A percentile compares a stretch with the other conserved stretches of the same genome.
Conservation (phyloP, 2,888 invertebrate species). For the Poecilus cupreus region DNA sequence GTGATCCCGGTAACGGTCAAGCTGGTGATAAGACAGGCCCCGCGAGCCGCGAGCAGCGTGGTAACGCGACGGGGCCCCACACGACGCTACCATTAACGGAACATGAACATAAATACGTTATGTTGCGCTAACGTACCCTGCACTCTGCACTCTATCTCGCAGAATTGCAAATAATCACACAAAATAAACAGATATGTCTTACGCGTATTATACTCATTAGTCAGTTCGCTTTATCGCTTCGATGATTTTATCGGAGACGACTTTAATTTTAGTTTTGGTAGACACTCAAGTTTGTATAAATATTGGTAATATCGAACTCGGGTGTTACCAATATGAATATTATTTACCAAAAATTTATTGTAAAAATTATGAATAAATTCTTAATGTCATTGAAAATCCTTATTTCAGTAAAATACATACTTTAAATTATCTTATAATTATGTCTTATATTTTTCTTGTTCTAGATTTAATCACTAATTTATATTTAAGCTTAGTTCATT, state of each 20-base stretch:
- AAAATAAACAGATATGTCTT: not conserved
- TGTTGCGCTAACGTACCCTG: not conserved
- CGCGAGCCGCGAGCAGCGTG: not conserved
- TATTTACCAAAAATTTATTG: too few species aligned
- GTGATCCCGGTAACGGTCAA: not conserved
- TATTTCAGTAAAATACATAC: too few species aligned
- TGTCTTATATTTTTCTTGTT: too few species aligned
- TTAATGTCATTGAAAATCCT: too few species aligned
- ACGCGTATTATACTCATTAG: not conserved
- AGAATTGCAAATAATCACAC: not conserved
- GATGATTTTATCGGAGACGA: too few species aligned
- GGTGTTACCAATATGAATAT: too few species aligned
- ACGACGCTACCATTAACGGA: constrained; percentile 17
- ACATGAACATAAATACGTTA: constrained; percentile 7
- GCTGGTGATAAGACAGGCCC: not conserved
- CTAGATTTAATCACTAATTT: too few species aligned
- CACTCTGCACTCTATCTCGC: not conserved
- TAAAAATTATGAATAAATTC: too few species aligned
- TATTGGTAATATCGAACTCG: not conserved
- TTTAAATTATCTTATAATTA: too few species aligned
- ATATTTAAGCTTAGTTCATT: too few species aligned
- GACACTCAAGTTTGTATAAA: not conserved
- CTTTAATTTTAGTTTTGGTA: too few species aligned
- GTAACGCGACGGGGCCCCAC: not conserved
- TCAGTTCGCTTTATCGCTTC: not conserved